Percentiles rank a stretch among this genome's conserved stretches.
Conservation (phyloP, 1,140 invertebrate species). For the Pemphigus obesinymphae region DNA sequence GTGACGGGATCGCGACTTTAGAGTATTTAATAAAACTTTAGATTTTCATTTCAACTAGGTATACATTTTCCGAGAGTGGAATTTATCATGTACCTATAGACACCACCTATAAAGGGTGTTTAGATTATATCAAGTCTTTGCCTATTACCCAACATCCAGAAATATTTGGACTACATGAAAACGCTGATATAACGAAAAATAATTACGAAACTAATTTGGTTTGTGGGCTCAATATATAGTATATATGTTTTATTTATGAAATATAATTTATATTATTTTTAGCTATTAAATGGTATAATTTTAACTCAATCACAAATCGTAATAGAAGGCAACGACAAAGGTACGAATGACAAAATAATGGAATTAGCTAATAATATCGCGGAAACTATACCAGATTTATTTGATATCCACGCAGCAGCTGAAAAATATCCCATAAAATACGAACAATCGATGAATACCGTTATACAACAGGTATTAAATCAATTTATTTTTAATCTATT, state of each 20-base stretch:
- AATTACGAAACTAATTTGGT: conserved; percentile 77
- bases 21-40: too few relatives aligned
- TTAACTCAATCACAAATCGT: conserved; percentile 28
- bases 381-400: not conserved
- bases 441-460: conserved; percentile 36
- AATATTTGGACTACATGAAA: conserved; percentile 85
- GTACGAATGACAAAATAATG: not conserved
- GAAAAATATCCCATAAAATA: conserved; percentile 29
- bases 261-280: conserved; percentile 46
- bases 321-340: not conserved
- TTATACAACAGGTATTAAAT: conserved; percentile 15
- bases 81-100: conserved; percentile 55
- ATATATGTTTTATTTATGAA: too few relatives aligned
- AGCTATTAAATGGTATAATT: conserved; percentile 12
- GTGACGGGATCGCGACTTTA: too few relatives aligned
- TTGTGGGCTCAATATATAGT: conserved; percentile 46
- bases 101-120: conserved; percentile 64
- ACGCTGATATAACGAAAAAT: conserved; percentile 89
- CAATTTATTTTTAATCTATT: too few relatives aligned
- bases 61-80: conserved; percentile 1
- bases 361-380: conserved; percentile 13
- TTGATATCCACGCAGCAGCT: not conserved
- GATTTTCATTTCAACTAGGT: not conserved
- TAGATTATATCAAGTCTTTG: conserved; percentile 70
- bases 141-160: conserved; percentile 73